Base-by-base conservation (phyloP, 2,113 vertebrate species). In the Clarias magur region DNA sequence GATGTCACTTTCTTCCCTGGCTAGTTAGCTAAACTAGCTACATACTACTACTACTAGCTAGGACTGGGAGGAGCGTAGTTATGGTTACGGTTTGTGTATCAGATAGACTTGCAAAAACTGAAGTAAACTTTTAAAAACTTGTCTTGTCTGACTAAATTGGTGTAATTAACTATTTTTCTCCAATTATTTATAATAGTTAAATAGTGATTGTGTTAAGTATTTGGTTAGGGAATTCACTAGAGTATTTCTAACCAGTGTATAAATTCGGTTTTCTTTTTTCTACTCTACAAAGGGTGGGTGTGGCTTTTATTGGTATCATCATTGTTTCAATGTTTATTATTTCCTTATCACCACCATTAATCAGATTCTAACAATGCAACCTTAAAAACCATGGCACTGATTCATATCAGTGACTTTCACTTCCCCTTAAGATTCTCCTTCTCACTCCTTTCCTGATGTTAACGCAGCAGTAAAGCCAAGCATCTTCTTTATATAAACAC, bases 401-500 rank as follows among this genome's bases (percentile, higher is more conserved):
- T 72, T 17, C 38, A 38, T 72, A 38, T 23, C 72, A 75, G 10
- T 19, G 57, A 59, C 78, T 86, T 84, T 80, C 78, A 82, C 19
- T 79, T 86, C n/a, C 19, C 21, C 56, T 60, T 60, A 73, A 63
- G 16, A 80, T 72, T 8, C 30, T 67, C 23, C 38, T 75, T n/a
- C 59, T 82, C 65, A 68, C 30, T 59, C 60, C 67, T 75, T 67
- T 27, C 19, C 23, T 60, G 25, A 48, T 59, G 79, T 9, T 42
- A 63, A 72, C 23, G 53, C 60, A 67, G 68, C n/a, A 17, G 42
- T 62, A 53, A 60, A 73, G 70, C 38, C 10, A 42, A 42, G 9
- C 59, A 56, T 85, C 75, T 68, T 53, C 34, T 87, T 72, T 85
- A 83, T 60, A 67, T 85, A 85, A 78, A 79, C 53, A 68, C 56